Evolutionary conservation across 2,113 vertebrate genomes (phyloP), one percentile per base, ranked within the genome.

Genomic region (Cromileptes altivelis): DNA sequence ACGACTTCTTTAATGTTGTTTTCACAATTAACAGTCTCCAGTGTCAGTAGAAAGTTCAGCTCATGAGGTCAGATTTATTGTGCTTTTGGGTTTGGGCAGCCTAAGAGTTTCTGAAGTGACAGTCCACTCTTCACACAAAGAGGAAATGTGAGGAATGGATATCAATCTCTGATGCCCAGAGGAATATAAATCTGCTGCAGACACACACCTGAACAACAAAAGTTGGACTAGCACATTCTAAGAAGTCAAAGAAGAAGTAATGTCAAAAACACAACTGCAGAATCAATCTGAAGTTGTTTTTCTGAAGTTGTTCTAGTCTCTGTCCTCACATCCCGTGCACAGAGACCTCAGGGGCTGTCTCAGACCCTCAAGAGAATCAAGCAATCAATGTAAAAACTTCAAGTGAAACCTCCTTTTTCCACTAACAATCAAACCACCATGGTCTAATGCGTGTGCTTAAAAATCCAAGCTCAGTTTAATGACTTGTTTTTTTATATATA

Each of bases 401-500:
- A 50, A 37, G 17, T n/a, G 33, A 17, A 49, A 18, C 47, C 15
- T 58, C 15, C 6, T 21, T 47, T 77, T 58, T 62, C 6, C 27
- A 68, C 13, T 1, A 60, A 81, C 78, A 92, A 94, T 88, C 70
- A 92, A 92, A 92, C 81, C 89, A 94, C 81, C 68, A 83, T 11
- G 21, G 71, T 77, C 78, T 81, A 52, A 76, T 90, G 69, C 63
- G 82, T 94, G 93, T 95, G 93, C 93, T 95, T 95, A 95, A 95
- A 96, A 96, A 96, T 94, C 92, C 92, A 95, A 95, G 89, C 94
- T 94, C 90, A 92, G 92, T 95, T 95, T 95, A 95, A 95, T 96
- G 90, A 93, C 85, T 93, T 90, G 73, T 91, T 94, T 89, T 91
- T 81, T 84, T 60, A 89, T 91, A 88, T 90, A 89, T 88, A 88